These are phyloP conservation scores for Drosophila ohnishii DNA, from an alignment of 1,140 invertebrate species.

Conservation along the genomic window DNA sequence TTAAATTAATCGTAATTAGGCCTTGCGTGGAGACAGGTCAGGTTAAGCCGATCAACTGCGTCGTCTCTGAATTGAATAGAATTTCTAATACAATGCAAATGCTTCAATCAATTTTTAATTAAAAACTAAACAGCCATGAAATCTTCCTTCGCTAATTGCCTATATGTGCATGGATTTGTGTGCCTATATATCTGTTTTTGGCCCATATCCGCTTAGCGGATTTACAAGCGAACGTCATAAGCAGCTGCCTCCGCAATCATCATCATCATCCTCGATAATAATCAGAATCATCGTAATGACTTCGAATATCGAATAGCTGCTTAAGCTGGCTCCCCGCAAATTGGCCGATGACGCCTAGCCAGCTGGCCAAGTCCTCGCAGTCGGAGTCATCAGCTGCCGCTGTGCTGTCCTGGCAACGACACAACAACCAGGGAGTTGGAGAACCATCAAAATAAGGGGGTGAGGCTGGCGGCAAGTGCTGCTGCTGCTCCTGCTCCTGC, in stretches of 20 bases:
- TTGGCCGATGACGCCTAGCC: slow-evolving; percentile 44
- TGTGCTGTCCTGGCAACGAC: slow-evolving; percentile 28
- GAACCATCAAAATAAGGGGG: too few relatives aligned
- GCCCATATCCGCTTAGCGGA: slow-evolving; percentile 66
- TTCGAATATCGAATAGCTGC: slow-evolving; percentile 63
- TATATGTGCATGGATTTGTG: slow-evolving; percentile 13
- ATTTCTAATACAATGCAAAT: slow-evolving; percentile 65
- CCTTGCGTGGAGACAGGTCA: slow-evolving; percentile 6
- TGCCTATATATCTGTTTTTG: slow-evolving; percentile 25
- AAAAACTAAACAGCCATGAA: slow-evolving; percentile 62
- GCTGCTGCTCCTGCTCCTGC: neutral
- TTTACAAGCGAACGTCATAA: slow-evolving; percentile 60
- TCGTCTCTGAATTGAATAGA: slow-evolving; percentile 45
- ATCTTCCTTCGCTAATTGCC: slow-evolving; percentile 54
- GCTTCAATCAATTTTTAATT: slow-evolving; percentile 75
- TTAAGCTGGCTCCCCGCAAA: slow-evolving; percentile 54
- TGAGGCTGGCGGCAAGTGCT: slow-evolving; percentile 2
- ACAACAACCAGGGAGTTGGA: too few relatives aligned
- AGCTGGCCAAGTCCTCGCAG: slow-evolving; percentile 50
- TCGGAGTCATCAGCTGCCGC: slow-evolving; percentile 19
- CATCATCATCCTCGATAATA: slow-evolving; percentile 61
- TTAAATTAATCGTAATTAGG: slow-evolving; percentile 55
- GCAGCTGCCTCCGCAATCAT: slow-evolving; percentile 41
- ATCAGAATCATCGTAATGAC: slow-evolving; percentile 66
- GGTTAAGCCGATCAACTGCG: slow-evolving; percentile 53